These are phyloP conservation scores for Cepphus grylle DNA, from an alignment of 2,113 vertebrate species.

Conservation along the genomic window DNA sequence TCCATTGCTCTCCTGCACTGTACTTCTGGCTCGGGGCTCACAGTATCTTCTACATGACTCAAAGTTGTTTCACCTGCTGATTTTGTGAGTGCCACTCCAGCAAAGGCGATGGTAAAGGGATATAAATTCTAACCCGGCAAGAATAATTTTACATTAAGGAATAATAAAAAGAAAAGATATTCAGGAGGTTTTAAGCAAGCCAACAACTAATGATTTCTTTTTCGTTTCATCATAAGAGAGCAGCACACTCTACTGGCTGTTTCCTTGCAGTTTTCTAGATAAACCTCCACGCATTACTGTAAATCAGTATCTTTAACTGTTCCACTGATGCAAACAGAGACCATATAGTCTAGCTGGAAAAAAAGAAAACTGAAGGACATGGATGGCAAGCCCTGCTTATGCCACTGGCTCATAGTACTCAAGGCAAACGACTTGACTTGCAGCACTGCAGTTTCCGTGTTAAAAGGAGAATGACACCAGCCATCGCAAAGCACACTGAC, in stretches of 20 bases:
- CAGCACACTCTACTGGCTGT: slow-evolving; percentile 73
- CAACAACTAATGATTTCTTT: not conserved
- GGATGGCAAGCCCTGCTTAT: not conserved
- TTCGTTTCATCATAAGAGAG: slow-evolving; percentile 43
- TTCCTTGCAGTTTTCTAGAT: slow-evolving; percentile 7
- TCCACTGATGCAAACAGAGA: not conserved
- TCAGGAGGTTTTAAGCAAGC: not conserved
- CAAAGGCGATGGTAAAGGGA: not conserved
- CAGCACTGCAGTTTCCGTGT: not conserved
- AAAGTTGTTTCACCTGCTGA: not conserved
- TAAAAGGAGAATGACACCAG: not conserved
- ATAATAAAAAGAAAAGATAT: not conserved
- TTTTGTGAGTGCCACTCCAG: not conserved
- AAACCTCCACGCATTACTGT: not conserved
- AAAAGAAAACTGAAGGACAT: not conserved
- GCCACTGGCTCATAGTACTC: accelerated
- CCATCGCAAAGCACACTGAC: not conserved
- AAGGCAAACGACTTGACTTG: not conserved
- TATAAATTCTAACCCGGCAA: not conserved
- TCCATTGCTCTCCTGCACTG: not conserved
- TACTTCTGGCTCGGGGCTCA: not conserved
- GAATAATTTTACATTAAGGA: not conserved
- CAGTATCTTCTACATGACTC: not conserved
- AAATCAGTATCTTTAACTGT: not conserved
- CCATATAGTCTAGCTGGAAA: not conserved